These are phyloP conservation scores for Ceraclea dissimilis DNA, from an alignment of 2,888 invertebrate genomes.

Conservation along the genomic window DNA sequence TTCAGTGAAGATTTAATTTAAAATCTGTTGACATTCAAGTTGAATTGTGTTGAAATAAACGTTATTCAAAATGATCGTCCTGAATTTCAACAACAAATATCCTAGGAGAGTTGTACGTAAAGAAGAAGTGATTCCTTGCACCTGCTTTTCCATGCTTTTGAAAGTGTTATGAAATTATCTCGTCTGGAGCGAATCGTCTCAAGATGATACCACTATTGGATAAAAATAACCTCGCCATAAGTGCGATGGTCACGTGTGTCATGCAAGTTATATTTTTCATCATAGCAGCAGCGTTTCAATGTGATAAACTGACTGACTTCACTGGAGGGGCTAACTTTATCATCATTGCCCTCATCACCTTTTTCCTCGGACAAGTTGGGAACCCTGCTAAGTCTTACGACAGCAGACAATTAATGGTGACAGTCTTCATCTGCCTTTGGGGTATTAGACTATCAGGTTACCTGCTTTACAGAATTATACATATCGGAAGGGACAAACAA, in stretches of 20 bases:
- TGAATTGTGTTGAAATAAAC: too few relatives aligned
- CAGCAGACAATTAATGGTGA: slow-evolving; percentile 85
- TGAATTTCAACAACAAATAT: neutral
- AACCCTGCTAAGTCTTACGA: slow-evolving; percentile 68
- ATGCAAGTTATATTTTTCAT: slow-evolving; percentile 86
- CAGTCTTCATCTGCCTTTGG: slow-evolving; percentile 82
- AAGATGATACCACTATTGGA: slow-evolving; percentile 70
- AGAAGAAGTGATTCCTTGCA: neutral
- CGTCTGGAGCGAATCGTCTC: neutral
- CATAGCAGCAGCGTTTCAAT: slow-evolving; percentile 76
- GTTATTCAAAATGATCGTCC: neutral
- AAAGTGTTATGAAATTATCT: neutral
- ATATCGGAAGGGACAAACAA: slow-evolving; percentile 83
- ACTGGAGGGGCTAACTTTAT: slow-evolving; percentile 92
- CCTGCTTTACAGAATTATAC: slow-evolving; percentile 81
- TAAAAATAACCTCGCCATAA: slow-evolving; percentile 77
- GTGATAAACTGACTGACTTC: slow-evolving; percentile 88
- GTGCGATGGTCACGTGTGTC: slow-evolving; percentile 74
- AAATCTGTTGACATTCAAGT: too few relatives aligned
- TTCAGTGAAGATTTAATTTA: too few relatives aligned
- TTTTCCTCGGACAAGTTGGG: slow-evolving; percentile 75
- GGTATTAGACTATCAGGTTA: slow-evolving; percentile 80
- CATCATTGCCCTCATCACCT: slow-evolving; percentile 78
- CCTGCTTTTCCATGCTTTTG: neutral
- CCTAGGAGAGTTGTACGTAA: neutral